Percentiles rank a stretch among this genome's conserved stretches.
phyloP scores from a whole-genome alignment of 1,140 invertebrate species.

The Oryctes rhinoceros region DNA sequence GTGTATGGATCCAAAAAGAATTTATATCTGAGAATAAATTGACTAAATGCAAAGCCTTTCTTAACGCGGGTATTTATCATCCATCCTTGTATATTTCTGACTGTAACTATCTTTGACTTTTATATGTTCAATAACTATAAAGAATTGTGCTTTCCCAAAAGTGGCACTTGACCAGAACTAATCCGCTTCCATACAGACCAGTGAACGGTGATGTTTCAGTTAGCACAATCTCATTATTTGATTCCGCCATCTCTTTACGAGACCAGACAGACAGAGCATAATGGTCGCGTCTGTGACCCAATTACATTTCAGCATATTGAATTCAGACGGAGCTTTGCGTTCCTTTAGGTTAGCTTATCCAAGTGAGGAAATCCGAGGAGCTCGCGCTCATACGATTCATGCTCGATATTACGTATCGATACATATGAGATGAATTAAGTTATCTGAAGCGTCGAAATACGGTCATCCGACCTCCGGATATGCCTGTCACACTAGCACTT shows the following conservation, averaged over 20 bases:
- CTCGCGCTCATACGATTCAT: neutral
- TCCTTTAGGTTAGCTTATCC: constrained; percentile 16
- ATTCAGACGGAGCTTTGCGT: constrained; percentile 22
- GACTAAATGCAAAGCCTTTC: too few relatives aligned
- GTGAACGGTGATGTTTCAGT: constrained; percentile 9
- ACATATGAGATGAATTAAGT: neutral
- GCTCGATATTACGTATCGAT: constrained; percentile 18
- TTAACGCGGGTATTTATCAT: too few relatives aligned
- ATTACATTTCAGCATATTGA: constrained; percentile 29
- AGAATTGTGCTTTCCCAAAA: neutral
- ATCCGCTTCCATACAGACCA: neutral
- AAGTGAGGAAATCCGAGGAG: constrained; percentile 16
- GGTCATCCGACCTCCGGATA: neutral
- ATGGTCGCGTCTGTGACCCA: neutral
- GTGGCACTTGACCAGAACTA: neutral
- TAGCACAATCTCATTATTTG: constrained; percentile 21
- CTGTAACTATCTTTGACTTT: too few relatives aligned
- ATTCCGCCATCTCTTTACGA: neutral
- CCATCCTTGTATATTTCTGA: too few relatives aligned
- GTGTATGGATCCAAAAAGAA: too few relatives aligned
- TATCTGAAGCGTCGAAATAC: constrained; percentile 20
- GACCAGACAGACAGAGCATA: neutral
- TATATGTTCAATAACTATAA: neutral
- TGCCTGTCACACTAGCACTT: neutral
- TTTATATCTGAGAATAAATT: too few relatives aligned